Percentiles rank a stretch among this genome's conserved stretches.
Conservation (phyloP, 2,113 vertebrate genomes). For the Trematomus loennbergii region DNA sequence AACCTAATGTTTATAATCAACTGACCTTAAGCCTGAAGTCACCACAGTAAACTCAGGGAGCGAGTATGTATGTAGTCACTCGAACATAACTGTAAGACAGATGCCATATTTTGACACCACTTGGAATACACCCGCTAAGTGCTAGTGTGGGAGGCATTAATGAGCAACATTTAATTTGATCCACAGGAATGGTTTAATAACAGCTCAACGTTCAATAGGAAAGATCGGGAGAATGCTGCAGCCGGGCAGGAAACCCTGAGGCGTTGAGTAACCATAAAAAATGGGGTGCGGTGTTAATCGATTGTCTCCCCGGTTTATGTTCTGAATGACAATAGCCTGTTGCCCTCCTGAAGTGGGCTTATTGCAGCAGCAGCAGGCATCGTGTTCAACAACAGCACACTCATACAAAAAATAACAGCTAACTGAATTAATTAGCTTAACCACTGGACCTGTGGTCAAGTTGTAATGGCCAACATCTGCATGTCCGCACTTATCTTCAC, state of each 20-base stretch:
- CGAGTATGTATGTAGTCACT: conserved; percentile 27
- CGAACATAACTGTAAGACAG: conserved; percentile 36
- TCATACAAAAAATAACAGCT: conserved; percentile 42
- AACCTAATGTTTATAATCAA: neutral
- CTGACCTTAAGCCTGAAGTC: conserved; percentile 3
- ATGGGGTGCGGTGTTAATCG: conserved; percentile 22
- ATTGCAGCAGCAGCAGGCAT: conserved; percentile 9
- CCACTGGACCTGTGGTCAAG: conserved; percentile 45
- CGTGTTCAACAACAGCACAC: conserved; percentile 42
- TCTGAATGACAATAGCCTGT: conserved; percentile 40
- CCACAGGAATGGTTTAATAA: conserved; percentile 64
- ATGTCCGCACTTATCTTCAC: neutral
- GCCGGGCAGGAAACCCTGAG: conserved; percentile 29
- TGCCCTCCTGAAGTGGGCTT: conserved; percentile 18
- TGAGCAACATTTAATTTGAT: conserved; percentile 72
- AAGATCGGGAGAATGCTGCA: conserved; percentile 34
- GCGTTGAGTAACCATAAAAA: conserved; percentile 15
- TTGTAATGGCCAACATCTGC: conserved; percentile 47
- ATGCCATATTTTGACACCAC: conserved; percentile 72
- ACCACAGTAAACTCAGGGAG: conserved; percentile 4
- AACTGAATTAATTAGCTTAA: conserved; percentile 74
- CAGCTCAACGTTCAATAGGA: conserved; percentile 49
- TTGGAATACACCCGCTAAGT: conserved; percentile 68
- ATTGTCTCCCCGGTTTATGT: conserved; percentile 56
- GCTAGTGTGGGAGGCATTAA: conserved; percentile 78